Base-by-base conservation (phyloP, 2,797 vertebrate species). In the Kryptolebias ocellatus region DNA sequence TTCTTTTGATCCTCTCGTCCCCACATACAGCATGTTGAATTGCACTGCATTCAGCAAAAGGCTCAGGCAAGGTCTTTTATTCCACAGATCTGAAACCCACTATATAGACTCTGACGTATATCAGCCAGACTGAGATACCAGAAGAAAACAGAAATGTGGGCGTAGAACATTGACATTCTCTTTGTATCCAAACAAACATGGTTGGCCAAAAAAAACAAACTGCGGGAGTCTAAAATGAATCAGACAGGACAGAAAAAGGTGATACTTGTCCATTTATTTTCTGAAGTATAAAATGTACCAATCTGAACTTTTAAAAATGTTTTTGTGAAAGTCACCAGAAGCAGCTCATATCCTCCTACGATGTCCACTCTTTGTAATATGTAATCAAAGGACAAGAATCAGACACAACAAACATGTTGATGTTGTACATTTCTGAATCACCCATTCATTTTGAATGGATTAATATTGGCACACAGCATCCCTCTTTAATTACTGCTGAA, bases 21-120 rank as follows among this genome's bases (percentile, higher is more conserved):
- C 80, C 67, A 71, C 51, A 78, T 70, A 58, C 66, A 81, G 59
- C 49, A 28, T 83, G 85, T 83, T 20, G 29, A 60, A 60, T 50
- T 50, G n/a, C 29, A 49, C 74, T 54, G 76, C 67, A 74, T 69
- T 83, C 62, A 66, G 72, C 78, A 78, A 62, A 72, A 45, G 31
- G 56, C 72, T 65, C 44, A 37, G 62, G 64, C 27, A 34, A 55
- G 4, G 50, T 55, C 66, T 87, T 86, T 89, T 75, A 77, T 78
- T 71, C 70, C 50, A 51, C 72, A 83, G 73, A 87, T 90, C 80
- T 83, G 71, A 87, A 83, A 78, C 58, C 62, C 72, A 74, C 57
- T 39, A 27, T 67, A 81, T 80, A 70, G 75, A 78, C 74, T 81
- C 65, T 87, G 81, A 88, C 83, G 82, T 71, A 75, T 65, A 83